Evolutionary conservation across 2,888 invertebrate species (phyloP).

Genomic region (Tetragnatha montana): DNA sequence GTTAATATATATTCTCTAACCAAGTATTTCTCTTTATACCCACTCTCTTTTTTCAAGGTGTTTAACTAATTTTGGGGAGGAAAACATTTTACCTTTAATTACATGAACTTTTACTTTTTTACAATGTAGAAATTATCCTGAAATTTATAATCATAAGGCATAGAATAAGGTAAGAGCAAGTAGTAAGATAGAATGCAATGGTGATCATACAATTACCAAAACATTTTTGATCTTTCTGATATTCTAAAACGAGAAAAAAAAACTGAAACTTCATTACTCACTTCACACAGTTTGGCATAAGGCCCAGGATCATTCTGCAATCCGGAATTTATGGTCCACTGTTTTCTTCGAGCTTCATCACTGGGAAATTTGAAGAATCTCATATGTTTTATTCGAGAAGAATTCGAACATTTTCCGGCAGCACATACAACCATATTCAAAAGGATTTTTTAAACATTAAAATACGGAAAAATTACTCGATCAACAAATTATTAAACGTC

Average conservation of each 20-base stretch:
- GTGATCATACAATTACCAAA: background rate
- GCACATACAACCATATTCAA: constrained; percentile 57
- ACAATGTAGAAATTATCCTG: no score
- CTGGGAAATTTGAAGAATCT: constrained; percentile 66
- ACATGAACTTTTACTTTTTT: no score
- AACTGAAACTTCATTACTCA: constrained; percentile 15
- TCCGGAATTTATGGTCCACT: constrained; percentile 56
- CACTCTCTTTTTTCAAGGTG: no score
- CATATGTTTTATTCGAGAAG: constrained; percentile 59
- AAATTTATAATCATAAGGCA: background rate
- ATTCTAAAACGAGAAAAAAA: background rate
- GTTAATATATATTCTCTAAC: no score
- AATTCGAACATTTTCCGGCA: constrained; percentile 57
- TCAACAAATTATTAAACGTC: no score
- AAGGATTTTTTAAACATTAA: background rate
- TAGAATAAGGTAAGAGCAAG: background rate
- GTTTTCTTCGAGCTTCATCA: constrained; percentile 55
- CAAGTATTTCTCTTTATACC: no score
- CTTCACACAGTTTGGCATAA: constrained; percentile 62
- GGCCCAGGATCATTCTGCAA: constrained; percentile 52
- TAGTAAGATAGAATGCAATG: background rate
- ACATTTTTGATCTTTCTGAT: background rate
- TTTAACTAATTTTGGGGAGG: no score
- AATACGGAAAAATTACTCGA: background rate
- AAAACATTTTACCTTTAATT: no score